A percentile compares a stretch with the other conserved stretches of the same genome.
Conservation (phyloP, 2,888 invertebrate species). For the Dicycla oo region DNA sequence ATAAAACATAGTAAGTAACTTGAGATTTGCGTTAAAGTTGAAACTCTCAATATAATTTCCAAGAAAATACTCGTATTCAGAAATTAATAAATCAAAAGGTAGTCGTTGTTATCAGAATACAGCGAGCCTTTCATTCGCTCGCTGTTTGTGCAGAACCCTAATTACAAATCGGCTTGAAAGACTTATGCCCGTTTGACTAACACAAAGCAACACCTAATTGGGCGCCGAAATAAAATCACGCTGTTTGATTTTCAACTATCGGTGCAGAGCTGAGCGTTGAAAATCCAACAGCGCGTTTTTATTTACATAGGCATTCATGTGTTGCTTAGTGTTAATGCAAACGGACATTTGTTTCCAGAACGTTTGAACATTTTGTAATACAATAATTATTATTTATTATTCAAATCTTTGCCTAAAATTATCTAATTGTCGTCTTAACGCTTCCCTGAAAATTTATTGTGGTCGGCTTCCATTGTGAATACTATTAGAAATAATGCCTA, state of each 20-base stretch:
- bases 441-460: constrained; percentile 25
- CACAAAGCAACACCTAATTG: not conserved
- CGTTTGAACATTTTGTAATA: constrained; percentile 18
- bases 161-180: constrained; percentile 33
- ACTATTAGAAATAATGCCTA: constrained; percentile 34
- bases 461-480: constrained; percentile 34
- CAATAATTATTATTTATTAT: constrained; percentile 43
- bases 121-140: constrained; percentile 4
- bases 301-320: not conserved
- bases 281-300: not conserved
- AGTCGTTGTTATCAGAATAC: constrained; percentile 15
- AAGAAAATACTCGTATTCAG: not conserved
- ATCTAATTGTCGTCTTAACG: constrained; percentile 41
- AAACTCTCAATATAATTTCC: not conserved
- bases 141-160: constrained; percentile 8
- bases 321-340: not conserved
- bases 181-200: not conserved
- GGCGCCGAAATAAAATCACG: not conserved
- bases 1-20: too few relatives aligned
- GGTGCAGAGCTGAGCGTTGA: rapidly evolving
- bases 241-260: not conserved
- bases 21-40: not conserved
- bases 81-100: constrained; percentile 29
- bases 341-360: not conserved
- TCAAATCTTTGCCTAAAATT: constrained; percentile 20